phyloP scores from a whole-genome alignment of 2,113 vertebrate species.

The Eonycteris spelaea region DNA sequence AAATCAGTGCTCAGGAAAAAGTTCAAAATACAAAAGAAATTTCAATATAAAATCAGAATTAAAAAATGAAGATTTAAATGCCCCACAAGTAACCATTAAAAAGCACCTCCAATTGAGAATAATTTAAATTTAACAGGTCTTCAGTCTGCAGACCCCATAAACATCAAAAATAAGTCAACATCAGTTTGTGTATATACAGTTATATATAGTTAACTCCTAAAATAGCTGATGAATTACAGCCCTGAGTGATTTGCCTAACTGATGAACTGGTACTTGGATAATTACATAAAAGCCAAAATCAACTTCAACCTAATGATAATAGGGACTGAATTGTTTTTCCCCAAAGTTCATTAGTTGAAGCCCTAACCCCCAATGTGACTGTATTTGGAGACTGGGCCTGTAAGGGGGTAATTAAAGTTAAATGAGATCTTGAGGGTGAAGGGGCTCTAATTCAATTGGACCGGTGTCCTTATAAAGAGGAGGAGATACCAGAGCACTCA shows the following conservation, averaged over 20 bases:
- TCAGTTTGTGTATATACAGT: background rate
- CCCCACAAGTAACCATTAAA: slow-evolving; percentile 27
- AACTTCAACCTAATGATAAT: background rate
- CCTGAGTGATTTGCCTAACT: background rate
- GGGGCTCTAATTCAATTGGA: background rate
- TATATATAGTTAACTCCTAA: slow-evolving; percentile 19
- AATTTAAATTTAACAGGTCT: background rate
- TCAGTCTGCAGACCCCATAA: background rate
- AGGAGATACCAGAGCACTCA: background rate
- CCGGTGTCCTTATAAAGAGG: background rate
- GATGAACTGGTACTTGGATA: background rate
- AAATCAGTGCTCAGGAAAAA: slow-evolving; percentile 31
- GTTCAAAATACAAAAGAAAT: slow-evolving; percentile 43
- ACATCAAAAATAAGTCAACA: background rate
- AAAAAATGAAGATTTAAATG: slow-evolving; percentile 35
- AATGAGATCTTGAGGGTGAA: background rate
- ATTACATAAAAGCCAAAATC: background rate
- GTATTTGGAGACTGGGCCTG: background rate
- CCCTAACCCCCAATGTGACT: background rate
- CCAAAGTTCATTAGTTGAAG: background rate
- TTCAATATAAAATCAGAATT: slow-evolving; percentile 32
- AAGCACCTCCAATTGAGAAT: slow-evolving; percentile 21
- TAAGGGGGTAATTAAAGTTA: background rate
- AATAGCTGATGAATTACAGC: background rate
- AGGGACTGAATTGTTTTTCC: background rate